Conservation (phyloP, 2,888 invertebrate species). For the Auanema freiburgensis region DNA sequence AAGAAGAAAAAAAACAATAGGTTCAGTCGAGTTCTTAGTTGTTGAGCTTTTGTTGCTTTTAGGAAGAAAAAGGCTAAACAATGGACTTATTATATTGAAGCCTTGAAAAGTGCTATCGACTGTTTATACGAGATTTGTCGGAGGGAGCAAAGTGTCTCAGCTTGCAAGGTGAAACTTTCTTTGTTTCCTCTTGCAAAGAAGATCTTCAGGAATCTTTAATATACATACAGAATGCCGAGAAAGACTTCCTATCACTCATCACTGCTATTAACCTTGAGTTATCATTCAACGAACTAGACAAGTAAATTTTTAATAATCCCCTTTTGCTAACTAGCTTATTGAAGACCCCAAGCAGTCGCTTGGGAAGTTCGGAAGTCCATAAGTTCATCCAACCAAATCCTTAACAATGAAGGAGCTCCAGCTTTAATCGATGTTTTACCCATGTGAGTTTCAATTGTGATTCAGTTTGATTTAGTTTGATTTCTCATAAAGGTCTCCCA, state of each 20-base stretch:
- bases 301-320: constrained; percentile 41
- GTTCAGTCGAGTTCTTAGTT: neutral
- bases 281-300: constrained; percentile 83
- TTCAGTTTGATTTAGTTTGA: neutral
- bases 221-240: constrained; percentile 88
- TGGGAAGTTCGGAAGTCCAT: constrained; percentile 90
- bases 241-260: constrained; percentile 89
- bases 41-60: constrained; percentile 13
- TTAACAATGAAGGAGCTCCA: constrained; percentile 18
- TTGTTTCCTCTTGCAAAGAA: neutral
- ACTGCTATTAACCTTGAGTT: constrained; percentile 91
- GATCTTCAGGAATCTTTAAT: constrained; percentile 81
- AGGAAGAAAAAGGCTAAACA: constrained; percentile 74
- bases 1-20: constrained; percentile 12
- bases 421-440: constrained; percentile 24
- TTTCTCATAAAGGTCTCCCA: constrained; percentile 10
- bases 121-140: constrained; percentile 95
- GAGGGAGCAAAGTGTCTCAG: constrained; percentile 86
- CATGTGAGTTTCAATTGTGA: constrained; percentile 16
- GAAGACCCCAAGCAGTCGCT: constrained; percentile 80
- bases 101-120: constrained; percentile 86
- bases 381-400: constrained; percentile 43
- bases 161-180: constrained; percentile 73
- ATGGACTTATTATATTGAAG: constrained; percentile 93
- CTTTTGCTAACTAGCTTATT: constrained; percentile 21